A percentile compares a stretch with the other conserved stretches of the same genome.
Evolutionary conservation across 2,797 vertebrate genomes (phyloP).

Genomic region (Sus cebifrons): DNA sequence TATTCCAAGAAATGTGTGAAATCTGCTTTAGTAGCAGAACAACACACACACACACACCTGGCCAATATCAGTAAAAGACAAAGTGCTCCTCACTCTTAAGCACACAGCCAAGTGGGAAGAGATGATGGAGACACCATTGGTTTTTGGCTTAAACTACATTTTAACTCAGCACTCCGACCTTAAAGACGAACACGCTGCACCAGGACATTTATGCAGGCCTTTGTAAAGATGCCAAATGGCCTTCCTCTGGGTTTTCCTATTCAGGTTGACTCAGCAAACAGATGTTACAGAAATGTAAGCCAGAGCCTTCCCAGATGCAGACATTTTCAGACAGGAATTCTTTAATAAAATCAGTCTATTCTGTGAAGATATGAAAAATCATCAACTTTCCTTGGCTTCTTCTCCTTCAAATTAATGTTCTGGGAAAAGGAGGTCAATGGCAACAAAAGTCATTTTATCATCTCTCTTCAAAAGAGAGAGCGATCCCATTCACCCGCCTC

Average conservation of each 20-base stretch:
- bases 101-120: conserved; percentile 26
- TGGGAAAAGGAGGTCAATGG: conserved; percentile 55
- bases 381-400: conserved; percentile 47
- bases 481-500: background rate
- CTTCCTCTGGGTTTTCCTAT: conserved; percentile 86
- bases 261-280: conserved; percentile 90
- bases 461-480: conserved; percentile 13
- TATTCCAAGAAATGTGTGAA: conserved; percentile 58
- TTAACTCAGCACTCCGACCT: conserved; percentile 56
- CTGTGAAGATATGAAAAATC: conserved; percentile 74
- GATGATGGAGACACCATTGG: conserved; percentile 12
- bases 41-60: conserved; percentile 7
- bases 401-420: conserved; percentile 67
- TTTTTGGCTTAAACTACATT: conserved; percentile 69
- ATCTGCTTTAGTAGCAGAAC: background rate
- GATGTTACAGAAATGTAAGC: conserved; percentile 83
- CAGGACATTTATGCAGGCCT: conserved; percentile 73
- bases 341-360: conserved; percentile 83
- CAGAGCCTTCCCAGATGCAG: conserved; percentile 79
- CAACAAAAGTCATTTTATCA: background rate
- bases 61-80: background rate
- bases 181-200: conserved; percentile 64
- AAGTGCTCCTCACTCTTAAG: background rate
- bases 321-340: conserved; percentile 78
- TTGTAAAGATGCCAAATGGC: conserved; percentile 84